Evolutionary conservation across 2,797 vertebrate genomes (phyloP).

Genomic region (Agapornis canus): DNA sequence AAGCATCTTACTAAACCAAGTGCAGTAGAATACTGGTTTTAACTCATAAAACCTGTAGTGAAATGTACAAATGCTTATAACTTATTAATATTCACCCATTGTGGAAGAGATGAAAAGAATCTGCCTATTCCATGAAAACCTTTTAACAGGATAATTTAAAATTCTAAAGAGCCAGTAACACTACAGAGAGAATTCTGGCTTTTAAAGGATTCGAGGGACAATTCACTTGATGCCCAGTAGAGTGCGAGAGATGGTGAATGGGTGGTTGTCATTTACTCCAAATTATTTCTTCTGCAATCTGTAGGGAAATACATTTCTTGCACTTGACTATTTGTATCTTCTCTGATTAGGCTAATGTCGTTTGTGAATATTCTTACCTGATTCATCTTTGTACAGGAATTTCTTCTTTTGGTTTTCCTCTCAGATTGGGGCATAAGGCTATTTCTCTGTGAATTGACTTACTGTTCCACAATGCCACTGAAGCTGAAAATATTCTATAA

Average conservation of each 20-base stretch:
- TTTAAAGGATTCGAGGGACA: not conserved
- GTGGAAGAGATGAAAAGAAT: not conserved
- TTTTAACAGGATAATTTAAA: not conserved
- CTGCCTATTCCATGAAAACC: not conserved
- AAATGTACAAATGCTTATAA: not conserved
- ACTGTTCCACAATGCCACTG: not conserved
- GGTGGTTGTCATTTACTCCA: not conserved
- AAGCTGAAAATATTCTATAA: not conserved
- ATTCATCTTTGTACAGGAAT: not conserved
- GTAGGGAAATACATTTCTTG: not conserved
- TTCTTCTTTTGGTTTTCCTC: not conserved
- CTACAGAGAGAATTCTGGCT: not conserved
- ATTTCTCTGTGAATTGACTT: not conserved
- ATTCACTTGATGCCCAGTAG: not conserved
- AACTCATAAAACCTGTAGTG: not conserved
- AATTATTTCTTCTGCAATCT: not conserved
- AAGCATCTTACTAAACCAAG: not conserved
- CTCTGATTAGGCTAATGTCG: not conserved
- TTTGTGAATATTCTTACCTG: not conserved
- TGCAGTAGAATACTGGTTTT: not conserved
- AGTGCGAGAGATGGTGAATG: not conserved
- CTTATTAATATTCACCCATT: not conserved
- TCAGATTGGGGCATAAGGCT: not conserved
- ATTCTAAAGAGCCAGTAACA: not conserved
- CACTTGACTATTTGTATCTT: not conserved